Evolutionary conservation across 2,888 invertebrate genomes (phyloP).

Genomic region (Heliconius sara): DNA sequence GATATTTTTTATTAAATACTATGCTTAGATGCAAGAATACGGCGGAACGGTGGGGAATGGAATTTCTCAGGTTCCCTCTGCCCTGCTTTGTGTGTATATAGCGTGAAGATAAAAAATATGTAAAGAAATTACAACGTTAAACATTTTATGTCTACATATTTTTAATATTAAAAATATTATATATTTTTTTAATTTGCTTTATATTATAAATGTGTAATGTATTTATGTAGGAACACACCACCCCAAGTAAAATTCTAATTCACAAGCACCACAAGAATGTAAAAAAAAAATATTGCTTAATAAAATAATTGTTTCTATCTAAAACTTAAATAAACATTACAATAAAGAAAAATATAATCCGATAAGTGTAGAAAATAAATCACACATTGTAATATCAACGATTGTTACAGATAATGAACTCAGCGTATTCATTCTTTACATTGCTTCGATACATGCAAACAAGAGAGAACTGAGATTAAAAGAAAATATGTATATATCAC

Average conservation of each 20-base stretch:
- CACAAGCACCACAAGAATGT: no score
- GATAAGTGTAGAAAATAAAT: neutral
- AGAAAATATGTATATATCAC: neutral
- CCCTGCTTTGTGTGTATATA: neutral
- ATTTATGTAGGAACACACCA: no score
- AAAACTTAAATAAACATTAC: neutral
- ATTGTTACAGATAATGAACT: constrained; percentile 70
- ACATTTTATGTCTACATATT: neutral
- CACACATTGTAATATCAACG: neutral
- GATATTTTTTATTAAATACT: no score
- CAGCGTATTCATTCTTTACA: constrained; percentile 71
- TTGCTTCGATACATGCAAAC: constrained; percentile 67
- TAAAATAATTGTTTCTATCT: no score
- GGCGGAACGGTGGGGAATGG: neutral
- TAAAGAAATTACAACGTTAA: neutral
- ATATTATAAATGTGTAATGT: no score
- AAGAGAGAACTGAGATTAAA: constrained; percentile 50
- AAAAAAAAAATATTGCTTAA: no score
- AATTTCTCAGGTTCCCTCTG: neutral
- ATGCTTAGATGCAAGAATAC: no score
- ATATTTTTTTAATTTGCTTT: no score
- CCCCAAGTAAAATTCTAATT: no score
- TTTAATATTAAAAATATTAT: no score
- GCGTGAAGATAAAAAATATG: neutral
- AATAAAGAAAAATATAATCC: no score